phyloP scores from a whole-genome alignment of 2,888 invertebrate species.

The Busseola fusca region DNA sequence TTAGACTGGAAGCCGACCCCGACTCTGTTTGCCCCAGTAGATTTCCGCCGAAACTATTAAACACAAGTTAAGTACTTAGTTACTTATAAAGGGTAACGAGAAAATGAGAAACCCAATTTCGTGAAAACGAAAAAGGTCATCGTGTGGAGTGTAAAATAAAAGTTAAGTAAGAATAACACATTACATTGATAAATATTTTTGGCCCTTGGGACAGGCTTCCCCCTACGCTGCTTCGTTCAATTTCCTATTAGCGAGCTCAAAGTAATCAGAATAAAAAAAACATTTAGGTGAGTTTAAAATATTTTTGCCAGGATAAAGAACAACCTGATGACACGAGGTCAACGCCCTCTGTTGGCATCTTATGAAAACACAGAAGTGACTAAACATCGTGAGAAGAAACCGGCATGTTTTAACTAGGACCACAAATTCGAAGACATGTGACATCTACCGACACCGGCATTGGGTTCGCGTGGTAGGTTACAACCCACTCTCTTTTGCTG shows the following conservation, averaged over 20 bases:
- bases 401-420: too few relatives aligned
- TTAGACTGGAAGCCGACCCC: too few relatives aligned
- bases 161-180: slow-evolving; percentile 12
- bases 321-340: background rate
- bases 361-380: background rate
- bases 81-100: background rate
- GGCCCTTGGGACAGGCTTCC: slow-evolving; percentile 3
- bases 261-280: slow-evolving; percentile 5
- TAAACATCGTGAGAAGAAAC: too few relatives aligned
- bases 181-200: slow-evolving; percentile 20
- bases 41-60: background rate
- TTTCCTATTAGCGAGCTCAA: background rate
- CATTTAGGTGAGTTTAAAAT: background rate
- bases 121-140: slow-evolving; percentile 11
- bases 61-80: background rate
- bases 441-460: too few relatives aligned
- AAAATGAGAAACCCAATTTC: slow-evolving; percentile 21
- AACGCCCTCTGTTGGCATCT: background rate
- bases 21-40: background rate
- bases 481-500: too few relatives aligned
- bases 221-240: slow-evolving; percentile 14
- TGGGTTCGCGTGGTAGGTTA: too few relatives aligned
- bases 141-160: slow-evolving; percentile 28
- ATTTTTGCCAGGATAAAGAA: background rate
- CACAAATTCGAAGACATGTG: too few relatives aligned